phyloP scores from a whole-genome alignment of 1,140 invertebrate species.

The Meloidogyne exigua region DNA sequence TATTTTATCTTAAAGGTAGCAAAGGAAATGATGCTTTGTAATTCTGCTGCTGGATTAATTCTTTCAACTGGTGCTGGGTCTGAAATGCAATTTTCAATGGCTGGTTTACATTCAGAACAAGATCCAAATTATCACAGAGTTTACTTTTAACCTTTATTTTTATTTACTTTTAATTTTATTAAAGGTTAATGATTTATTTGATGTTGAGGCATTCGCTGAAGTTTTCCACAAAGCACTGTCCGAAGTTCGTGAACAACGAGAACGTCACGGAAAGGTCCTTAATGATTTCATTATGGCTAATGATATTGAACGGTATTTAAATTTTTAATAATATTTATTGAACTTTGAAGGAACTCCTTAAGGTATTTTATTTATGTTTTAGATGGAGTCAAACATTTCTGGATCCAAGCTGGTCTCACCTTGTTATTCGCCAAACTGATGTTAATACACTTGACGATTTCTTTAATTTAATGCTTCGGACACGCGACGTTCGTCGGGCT shows the following conservation, averaged over 20 bases:
- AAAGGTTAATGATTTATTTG: constrained; percentile 53
- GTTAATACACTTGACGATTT: constrained; percentile 54
- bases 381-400: constrained; percentile 61
- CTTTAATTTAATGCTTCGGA: constrained; percentile 59
- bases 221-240: constrained; percentile 56
- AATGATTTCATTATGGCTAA: constrained; percentile 62
- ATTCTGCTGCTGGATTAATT: constrained; percentile 56
- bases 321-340: neutral
- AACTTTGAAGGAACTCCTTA: too few relatives aligned
- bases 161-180: neutral
- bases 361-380: neutral
- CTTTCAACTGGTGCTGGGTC: constrained; percentile 61
- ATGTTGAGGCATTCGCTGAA: constrained; percentile 58
- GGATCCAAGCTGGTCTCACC: constrained; percentile 62
- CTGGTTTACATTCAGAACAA: constrained; percentile 54
- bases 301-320: constrained; percentile 54
- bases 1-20: constrained; percentile 19
- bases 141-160: neutral
- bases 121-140: constrained; percentile 47
- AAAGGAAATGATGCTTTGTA: constrained; percentile 62
- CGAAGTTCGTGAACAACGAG: constrained; percentile 48
- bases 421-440: constrained; percentile 55
- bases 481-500: constrained; percentile 59
- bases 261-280: constrained; percentile 51
- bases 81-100: constrained; percentile 61